A percentile compares a stretch with the other conserved stretches of the same genome.
These are phyloP conservation scores for Helicoverpa zea DNA, from an alignment of 1,140 invertebrate species.

Conservation along the genomic window DNA sequence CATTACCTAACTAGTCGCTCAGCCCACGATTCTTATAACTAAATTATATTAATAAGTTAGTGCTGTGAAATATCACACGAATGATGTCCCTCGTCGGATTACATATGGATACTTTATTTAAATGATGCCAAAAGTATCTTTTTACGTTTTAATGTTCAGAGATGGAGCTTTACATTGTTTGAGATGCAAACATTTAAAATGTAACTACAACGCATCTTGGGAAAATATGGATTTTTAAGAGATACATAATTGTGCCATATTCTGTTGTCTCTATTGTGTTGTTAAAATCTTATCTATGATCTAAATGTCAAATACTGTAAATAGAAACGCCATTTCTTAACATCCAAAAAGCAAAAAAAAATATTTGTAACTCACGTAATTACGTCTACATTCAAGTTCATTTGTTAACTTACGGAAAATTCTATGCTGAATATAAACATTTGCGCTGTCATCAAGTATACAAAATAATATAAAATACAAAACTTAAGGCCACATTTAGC, in stretches of 20 bases:
- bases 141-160: slow-evolving; percentile 52
- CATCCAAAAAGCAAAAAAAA: too few relatives aligned
- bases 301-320: too few relatives aligned
- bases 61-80: slow-evolving; percentile 38
- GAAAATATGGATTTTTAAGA: slow-evolving; percentile 21
- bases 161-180: slow-evolving; percentile 36
- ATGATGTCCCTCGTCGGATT: slow-evolving; percentile 44
- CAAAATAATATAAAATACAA: not conserved
- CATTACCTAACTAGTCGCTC: not conserved
- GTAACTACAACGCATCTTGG: not conserved
- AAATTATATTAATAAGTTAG: slow-evolving; percentile 28
- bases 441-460: not conserved
- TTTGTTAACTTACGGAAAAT: not conserved
- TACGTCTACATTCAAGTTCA: too few relatives aligned
- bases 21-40: slow-evolving; percentile 32
- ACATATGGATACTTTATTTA: slow-evolving; percentile 45
- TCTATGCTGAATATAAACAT: not conserved
- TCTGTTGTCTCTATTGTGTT: too few relatives aligned
- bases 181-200: slow-evolving; percentile 34
- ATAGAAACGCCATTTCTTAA: too few relatives aligned
- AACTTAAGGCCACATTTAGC: not conserved
- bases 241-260: too few relatives aligned
- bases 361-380: too few relatives aligned
- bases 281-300: too few relatives aligned
- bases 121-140: slow-evolving; percentile 30